Conservation (phyloP, 2,113 vertebrate genomes). For the Apistogramma diplotaenia region DNA sequence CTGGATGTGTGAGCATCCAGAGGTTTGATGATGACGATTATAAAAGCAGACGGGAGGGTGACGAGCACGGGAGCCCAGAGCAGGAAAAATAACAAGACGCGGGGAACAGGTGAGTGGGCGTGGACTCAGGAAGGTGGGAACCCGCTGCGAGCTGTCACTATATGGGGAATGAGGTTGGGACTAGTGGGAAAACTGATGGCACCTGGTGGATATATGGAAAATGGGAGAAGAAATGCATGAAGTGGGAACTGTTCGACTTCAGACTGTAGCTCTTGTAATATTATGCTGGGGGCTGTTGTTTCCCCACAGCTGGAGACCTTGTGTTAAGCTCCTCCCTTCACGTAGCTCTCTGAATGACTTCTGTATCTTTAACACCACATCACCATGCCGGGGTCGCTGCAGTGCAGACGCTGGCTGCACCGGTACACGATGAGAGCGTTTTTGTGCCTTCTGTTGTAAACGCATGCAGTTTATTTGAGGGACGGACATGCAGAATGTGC, state of each 20-base stretch:
- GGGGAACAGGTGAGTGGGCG: background rate
- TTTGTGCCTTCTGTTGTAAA: background rate
- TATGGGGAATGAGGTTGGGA: background rate
- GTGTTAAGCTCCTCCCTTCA: background rate
- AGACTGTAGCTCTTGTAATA: background rate
- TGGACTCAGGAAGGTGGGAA: background rate
- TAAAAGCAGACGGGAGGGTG: background rate
- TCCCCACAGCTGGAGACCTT: background rate
- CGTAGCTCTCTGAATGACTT: background rate
- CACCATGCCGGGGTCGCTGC: background rate
- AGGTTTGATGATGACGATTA: background rate
- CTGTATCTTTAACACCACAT: background rate
- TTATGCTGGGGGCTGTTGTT: background rate
- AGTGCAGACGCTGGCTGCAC: background rate
- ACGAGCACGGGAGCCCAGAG: background rate
- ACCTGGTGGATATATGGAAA: background rate
- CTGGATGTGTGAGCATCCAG: background rate
- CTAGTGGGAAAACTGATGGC: background rate
- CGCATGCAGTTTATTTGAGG: background rate
- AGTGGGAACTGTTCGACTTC: background rate
- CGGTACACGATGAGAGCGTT: background rate
- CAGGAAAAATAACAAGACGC: background rate
- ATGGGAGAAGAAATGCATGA: background rate
- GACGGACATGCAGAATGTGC: background rate
- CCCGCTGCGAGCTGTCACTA: background rate